A percentile compares a stretch with the other conserved stretches of the same genome.
Conservation (phyloP, 2,113 vertebrate species). For the Furnarius figulus region DNA sequence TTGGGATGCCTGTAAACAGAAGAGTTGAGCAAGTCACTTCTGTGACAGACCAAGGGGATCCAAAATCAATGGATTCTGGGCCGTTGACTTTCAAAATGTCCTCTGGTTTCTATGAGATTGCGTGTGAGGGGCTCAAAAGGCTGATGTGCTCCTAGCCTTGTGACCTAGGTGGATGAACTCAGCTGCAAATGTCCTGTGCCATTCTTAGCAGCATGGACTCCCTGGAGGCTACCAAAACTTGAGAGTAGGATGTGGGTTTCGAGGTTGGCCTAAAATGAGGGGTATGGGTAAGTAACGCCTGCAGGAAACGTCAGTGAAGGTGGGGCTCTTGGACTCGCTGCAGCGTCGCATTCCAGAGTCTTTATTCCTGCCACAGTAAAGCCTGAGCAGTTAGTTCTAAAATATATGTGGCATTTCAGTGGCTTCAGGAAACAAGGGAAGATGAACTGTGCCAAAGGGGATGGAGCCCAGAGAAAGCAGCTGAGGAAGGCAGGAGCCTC, state of each 20-base stretch:
- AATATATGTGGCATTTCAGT: background rate
- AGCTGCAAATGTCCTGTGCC: background rate
- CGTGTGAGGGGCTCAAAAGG: background rate
- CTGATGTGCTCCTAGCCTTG: background rate
- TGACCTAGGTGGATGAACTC: background rate
- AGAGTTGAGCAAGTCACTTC: background rate
- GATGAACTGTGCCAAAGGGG: background rate
- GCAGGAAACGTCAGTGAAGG: background rate
- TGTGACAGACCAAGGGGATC: rapidly evolving
- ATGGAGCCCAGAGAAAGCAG: background rate
- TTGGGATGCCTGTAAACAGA: rapidly evolving
- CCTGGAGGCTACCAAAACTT: background rate
- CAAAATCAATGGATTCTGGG: background rate
- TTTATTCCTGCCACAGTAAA: background rate
- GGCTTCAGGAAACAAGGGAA: background rate
- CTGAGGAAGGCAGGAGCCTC: background rate
- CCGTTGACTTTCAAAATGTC: background rate
- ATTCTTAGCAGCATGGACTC: background rate
- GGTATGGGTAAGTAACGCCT: rapidly evolving
- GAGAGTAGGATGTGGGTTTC: background rate
- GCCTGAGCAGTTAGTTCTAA: background rate
- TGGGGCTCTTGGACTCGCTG: background rate
- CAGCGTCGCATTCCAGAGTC: rapidly evolving
- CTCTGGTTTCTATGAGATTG: background rate
- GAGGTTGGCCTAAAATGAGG: background rate